These are phyloP conservation scores for Hydropsyche betteni DNA, from an alignment of 2,888 invertebrate species.

Conservation along the genomic window DNA sequence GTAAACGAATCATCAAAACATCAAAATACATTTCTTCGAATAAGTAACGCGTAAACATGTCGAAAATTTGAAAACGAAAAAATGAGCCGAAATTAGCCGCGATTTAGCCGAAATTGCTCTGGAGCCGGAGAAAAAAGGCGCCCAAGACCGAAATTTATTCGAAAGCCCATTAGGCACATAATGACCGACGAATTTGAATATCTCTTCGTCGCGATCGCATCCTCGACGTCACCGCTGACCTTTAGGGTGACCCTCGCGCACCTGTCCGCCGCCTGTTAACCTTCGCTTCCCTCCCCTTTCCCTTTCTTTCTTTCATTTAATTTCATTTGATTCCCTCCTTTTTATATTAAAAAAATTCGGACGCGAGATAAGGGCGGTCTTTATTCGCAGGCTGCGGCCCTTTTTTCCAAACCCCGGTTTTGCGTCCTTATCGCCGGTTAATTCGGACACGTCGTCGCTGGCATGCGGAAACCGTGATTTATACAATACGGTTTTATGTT, in stretches of 20 bases:
- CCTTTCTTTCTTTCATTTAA: too few species aligned
- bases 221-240: constrained; percentile 35
- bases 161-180: constrained; percentile 32
- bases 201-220: constrained; percentile 18
- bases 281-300: not conserved
- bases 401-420: not conserved
- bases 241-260: constrained; percentile 27
- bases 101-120: constrained; percentile 3
- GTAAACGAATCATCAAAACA: too few species aligned
- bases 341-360: too few species aligned
- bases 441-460: constrained; percentile 14
- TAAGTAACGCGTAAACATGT: too few species aligned
- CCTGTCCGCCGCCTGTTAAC: constrained; percentile 6
- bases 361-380: not conserved
- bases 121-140: not conserved
- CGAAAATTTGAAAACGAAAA: too few species aligned
- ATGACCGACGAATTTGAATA: constrained; percentile 37
- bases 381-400: not conserved
- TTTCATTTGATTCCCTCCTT: too few species aligned
- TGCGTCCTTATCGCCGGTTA: constrained; percentile 17
- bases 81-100: constrained; percentile 8
- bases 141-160: not conserved
- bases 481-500: not conserved
- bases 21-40: too few species aligned
- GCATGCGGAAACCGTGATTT: constrained; percentile 12